Base-by-base conservation (phyloP, 2,797 vertebrate genomes). In the Taeniopygia guttata region DNA sequence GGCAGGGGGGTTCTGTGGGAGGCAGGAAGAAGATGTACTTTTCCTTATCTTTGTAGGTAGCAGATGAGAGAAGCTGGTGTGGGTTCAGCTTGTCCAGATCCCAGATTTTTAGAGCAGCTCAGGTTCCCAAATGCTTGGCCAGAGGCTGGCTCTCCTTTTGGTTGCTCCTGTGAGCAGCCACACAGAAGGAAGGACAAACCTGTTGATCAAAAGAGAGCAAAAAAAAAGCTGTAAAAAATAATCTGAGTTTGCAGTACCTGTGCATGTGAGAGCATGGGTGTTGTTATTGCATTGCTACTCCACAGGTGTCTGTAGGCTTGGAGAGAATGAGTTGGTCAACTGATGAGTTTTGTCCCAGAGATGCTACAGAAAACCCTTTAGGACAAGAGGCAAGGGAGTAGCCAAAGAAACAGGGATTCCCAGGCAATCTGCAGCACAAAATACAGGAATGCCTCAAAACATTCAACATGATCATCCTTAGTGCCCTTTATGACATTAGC, bases 391-490 rank as follows among this genome's bases (percentile, higher is more conserved):
- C 48, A 40, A 69, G 7, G 40, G 55, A 68, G 36, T 43, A 69
- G 45, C 27, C 20, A 29, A 21, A 83, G 60, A 59, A 74, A 55
- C 15, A 4, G 45, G 34, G 32, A 34, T 51, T 70, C 55, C 27
- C 7, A 0, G 18, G 48, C 16, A 78, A n/a, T 16, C 42, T 49
- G 42, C 62, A 36, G 69, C 56, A 48, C 48, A 25, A 26, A 82
- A 69, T 23, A 36, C 15, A 2, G 40, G 64, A 9, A 29, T 16
- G n/a, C 36, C 45, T 63, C 10, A 36, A 63, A 40, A 4, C 34
- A 22, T 60, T 27, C 4, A 0, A 5, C 38, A 9, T 1, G 1
- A 11, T 36, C 0, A 0, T 63, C 64, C 43, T 27, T 32, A 20
- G 62, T 60, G 42, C 32, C 67, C 58, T 73, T 56, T 79, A 18